phyloP scores from a whole-genome alignment of 1,140 invertebrate species.

The Papilio xuthus region DNA sequence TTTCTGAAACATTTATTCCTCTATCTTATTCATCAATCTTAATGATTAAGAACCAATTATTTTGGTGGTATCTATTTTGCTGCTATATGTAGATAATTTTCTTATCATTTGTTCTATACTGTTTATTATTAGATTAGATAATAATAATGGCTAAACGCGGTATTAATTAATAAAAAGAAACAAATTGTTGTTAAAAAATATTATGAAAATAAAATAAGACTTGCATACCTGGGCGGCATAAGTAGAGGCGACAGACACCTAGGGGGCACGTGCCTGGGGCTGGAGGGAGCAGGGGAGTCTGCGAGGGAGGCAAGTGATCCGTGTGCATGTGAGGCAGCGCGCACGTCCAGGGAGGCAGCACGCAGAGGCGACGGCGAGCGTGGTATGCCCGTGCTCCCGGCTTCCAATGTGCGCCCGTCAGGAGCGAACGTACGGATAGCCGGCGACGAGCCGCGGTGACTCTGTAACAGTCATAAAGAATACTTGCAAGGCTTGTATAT shows the following conservation, averaged over 20 bases:
- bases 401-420: slow-evolving; percentile 86
- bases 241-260: slow-evolving; percentile 87
- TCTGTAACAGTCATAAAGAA: slow-evolving; percentile 61
- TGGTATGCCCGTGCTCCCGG: slow-evolving; percentile 82
- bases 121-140: not conserved
- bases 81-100: not conserved
- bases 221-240: slow-evolving; percentile 84
- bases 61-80: not conserved
- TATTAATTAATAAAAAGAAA: no score
- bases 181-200: no score
- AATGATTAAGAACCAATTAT: not conserved
- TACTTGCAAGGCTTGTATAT: not conserved
- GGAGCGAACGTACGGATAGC: slow-evolving; percentile 90
- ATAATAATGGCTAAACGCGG: not conserved
- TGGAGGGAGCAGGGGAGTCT: slow-evolving; percentile 79
- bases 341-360: slow-evolving; percentile 87
- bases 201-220: not conserved
- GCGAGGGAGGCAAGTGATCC: slow-evolving; percentile 82
- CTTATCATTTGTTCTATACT: not conserved
- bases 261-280: slow-evolving; percentile 77
- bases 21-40: not conserved
- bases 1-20: not conserved
- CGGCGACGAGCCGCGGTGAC: slow-evolving; percentile 89
- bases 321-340: slow-evolving; percentile 83
- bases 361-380: slow-evolving; percentile 89